Evolutionary conservation across 2,888 invertebrate species (phyloP).

Genomic region (Thalpophila matura): DNA sequence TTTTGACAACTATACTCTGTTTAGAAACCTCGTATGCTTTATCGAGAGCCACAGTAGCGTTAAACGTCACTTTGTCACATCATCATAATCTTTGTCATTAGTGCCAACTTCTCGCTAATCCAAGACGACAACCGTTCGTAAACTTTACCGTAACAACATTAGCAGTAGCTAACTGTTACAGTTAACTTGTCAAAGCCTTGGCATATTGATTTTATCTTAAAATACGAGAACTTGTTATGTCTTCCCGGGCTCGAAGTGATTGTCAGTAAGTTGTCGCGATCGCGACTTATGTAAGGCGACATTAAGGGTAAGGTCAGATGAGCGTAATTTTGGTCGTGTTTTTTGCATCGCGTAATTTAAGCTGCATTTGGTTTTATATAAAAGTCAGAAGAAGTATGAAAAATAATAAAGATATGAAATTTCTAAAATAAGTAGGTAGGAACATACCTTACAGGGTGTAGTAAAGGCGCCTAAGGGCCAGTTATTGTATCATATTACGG

Average conservation of each 20-base stretch:
- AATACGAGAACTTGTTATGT: conserved; percentile 23
- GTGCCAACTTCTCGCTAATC: conserved; percentile 43
- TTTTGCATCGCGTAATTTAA: no score
- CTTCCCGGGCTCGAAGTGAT: conserved; percentile 5
- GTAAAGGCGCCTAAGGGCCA: no score
- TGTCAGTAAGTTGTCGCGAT: conserved; percentile 10
- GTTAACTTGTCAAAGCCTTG: conserved; percentile 34
- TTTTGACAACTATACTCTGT: background rate
- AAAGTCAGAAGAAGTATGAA: no score
- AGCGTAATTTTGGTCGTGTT: no score
- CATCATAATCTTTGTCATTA: conserved; percentile 39
- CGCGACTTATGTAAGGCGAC: conserved; percentile 16
- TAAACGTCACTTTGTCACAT: conserved; percentile 30
- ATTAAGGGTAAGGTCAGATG: conserved; percentile 19
- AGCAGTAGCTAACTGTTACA: conserved; percentile 33
- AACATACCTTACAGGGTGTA: no score
- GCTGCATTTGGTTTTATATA: no score
- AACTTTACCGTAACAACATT: conserved; percentile 47
- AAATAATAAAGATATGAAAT: no score
- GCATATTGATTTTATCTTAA: conserved; percentile 47
- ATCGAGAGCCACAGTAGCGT: background rate
- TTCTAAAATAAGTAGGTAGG: no score
- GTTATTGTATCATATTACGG: no score
- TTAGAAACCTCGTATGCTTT: background rate
- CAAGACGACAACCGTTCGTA: conserved; percentile 37